Percentiles rank a stretch among this genome's conserved stretches.
Evolutionary conservation across 2,888 invertebrate species (phyloP).

Genomic region (Lumbricus terrestris): DNA sequence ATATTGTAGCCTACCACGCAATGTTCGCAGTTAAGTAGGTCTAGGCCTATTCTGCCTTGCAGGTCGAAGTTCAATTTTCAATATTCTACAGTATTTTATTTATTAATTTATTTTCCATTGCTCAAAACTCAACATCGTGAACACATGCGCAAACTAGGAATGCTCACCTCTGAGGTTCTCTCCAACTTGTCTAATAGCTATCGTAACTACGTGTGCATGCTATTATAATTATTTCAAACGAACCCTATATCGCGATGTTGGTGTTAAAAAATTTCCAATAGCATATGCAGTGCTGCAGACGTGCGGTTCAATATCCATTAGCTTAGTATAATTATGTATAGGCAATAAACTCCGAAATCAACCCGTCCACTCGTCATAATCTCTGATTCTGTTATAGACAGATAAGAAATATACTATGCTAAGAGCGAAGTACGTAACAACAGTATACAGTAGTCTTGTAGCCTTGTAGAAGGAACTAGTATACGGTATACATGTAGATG

Average conservation of each 20-base stretch:
- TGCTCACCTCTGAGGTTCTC: too few species aligned
- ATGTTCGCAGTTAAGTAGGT: not conserved
- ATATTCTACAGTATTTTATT: not conserved
- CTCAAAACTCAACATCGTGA: not conserved
- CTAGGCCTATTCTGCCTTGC: not conserved
- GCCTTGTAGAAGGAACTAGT: not conserved
- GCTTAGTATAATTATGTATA: too few species aligned
- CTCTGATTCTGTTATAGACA: not conserved
- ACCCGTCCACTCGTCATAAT: not conserved
- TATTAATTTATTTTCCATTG: not conserved
- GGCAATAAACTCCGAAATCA: too few species aligned
- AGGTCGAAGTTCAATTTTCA: not conserved
- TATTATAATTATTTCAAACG: too few species aligned
- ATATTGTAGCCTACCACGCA: not conserved
- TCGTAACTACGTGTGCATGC: not conserved
- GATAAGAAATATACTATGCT: not conserved
- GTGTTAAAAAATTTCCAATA: not conserved
- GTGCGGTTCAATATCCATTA: not conserved
- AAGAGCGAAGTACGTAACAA: not conserved
- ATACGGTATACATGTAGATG: not conserved
- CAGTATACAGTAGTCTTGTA: not conserved
- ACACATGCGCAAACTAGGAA: not conserved
- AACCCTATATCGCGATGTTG: not conserved
- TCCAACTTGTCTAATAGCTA: not conserved
- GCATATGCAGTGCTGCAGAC: not conserved